Conservation (phyloP, 2,888 invertebrate genomes). For the Aethes cnicana region DNA sequence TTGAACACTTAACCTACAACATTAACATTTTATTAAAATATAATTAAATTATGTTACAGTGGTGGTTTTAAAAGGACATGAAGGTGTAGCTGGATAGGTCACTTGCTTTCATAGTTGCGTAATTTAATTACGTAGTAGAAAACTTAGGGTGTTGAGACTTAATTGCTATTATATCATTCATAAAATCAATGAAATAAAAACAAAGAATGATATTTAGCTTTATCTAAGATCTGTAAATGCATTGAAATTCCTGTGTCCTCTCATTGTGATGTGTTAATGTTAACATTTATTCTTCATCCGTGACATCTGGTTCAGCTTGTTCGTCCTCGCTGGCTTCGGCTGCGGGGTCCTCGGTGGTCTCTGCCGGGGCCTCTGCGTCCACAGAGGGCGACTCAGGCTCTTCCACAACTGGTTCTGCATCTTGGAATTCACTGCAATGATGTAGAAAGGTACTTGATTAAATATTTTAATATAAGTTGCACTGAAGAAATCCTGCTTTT, state of each 20-base stretch:
- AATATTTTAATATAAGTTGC: too few relatives aligned
- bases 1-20: slow-evolving; percentile 67
- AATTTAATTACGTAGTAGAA: slow-evolving; percentile 70
- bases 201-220: slow-evolving; percentile 60
- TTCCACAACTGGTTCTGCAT: slow-evolving; percentile 71
- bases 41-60: slow-evolving; percentile 51
- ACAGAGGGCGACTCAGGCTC: slow-evolving; percentile 74
- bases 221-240: slow-evolving; percentile 42
- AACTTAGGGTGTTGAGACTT: slow-evolving; percentile 36
- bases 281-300: slow-evolving; percentile 74
- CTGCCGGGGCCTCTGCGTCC: slow-evolving; percentile 50
- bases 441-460: too few relatives aligned
- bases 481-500: too few relatives aligned
- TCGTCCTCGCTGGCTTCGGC: slow-evolving; percentile 74
- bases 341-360: slow-evolving; percentile 55
- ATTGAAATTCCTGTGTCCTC: slow-evolving; percentile 41
- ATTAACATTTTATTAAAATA: slow-evolving; percentile 55
- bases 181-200: slow-evolving; percentile 46
- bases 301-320: slow-evolving; percentile 75
- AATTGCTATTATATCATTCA: slow-evolving; percentile 62
- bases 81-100: slow-evolving; percentile 33
- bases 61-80: slow-evolving; percentile 42
- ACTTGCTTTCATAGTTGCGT: slow-evolving; percentile 57
- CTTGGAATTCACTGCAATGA: slow-evolving; percentile 58
- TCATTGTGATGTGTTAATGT: slow-evolving; percentile 19